Conservation (phyloP, 2,888 invertebrate genomes). For the Morpho achilles region DNA sequence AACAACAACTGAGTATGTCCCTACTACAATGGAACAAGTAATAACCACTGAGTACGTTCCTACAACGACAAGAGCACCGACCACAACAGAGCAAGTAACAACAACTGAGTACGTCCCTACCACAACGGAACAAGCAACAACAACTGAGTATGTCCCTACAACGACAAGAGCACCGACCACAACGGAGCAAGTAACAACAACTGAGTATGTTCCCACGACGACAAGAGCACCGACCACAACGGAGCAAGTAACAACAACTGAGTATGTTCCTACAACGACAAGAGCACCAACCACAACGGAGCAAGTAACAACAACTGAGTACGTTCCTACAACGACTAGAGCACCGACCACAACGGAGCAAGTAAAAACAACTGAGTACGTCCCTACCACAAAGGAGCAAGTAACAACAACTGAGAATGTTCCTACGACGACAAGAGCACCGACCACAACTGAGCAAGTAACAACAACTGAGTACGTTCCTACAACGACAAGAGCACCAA, state of each 20-base stretch:
- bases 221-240: background rate
- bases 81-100: background rate
- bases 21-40: background rate
- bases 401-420: background rate
- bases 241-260: no score
- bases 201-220: background rate
- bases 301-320: no score
- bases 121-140: background rate
- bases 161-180: background rate
- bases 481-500: no score
- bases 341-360: no score
- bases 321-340: no score
- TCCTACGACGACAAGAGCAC: background rate
- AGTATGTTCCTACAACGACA: no score
- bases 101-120: background rate
- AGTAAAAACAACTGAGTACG: background rate
- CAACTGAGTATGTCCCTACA: background rate
- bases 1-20: background rate
- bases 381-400: background rate
- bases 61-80: background rate
- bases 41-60: background rate
- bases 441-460: no score
- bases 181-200: background rate
- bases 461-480: no score
- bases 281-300: no score